These are phyloP conservation scores for Apogon talboti DNA, from an alignment of 2,797 vertebrate genomes.

Conservation along the genomic window DNA sequence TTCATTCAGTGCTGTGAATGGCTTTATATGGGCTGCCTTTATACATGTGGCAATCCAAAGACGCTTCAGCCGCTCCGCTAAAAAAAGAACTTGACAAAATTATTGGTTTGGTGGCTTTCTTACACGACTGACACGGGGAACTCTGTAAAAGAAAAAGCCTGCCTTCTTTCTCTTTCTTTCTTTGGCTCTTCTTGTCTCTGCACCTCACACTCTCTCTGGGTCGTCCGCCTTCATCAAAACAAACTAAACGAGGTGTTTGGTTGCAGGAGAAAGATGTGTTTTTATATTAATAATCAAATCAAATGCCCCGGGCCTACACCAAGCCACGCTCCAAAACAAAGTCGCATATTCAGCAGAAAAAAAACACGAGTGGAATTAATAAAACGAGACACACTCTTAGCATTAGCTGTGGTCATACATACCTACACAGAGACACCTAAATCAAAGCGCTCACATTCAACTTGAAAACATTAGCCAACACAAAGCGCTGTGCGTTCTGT, in stretches of 20 bases:
- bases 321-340: conserved; percentile 91
- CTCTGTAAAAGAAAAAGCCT: conserved; percentile 89
- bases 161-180: conserved; percentile 57
- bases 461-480: conserved; percentile 84
- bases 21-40: conserved; percentile 98
- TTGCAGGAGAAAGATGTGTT: conserved; percentile 80
- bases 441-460: conserved; percentile 89
- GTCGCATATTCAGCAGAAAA: conserved; percentile 44
- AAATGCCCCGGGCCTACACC: conserved; percentile 88
- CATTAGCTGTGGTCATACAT: conserved; percentile 22
- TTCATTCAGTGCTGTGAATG: conserved; percentile 99
- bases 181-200: conserved; percentile 58
- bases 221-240: conserved; percentile 95
- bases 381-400: conserved; percentile 20
- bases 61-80: conserved; percentile 91
- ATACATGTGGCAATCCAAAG: conserved; percentile 99
- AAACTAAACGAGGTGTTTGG: conserved; percentile 95
- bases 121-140: conserved; percentile 94
- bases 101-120: conserved; percentile 99
- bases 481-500: conserved; percentile 81
- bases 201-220: conserved; percentile 68
- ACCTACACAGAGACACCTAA: conserved; percentile 49
- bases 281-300: conserved; percentile 90
- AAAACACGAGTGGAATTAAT: conserved; percentile 47
- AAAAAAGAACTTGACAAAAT: conserved; percentile 99